Evolutionary conservation across 2,797 vertebrate species (phyloP).

Genomic region (Hyperoplus immaculatus): DNA sequence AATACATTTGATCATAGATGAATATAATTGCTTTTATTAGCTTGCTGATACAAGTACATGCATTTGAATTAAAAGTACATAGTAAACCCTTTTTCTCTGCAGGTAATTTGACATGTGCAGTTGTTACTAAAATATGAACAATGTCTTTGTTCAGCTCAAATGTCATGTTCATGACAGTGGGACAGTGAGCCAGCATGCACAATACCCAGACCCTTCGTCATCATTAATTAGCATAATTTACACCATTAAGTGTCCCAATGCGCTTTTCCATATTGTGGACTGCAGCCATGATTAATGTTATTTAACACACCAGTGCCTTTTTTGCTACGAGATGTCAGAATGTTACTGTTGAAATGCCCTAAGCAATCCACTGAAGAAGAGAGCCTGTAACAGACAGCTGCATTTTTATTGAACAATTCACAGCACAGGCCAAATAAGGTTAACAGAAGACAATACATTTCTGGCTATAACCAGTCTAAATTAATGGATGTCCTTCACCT

Average conservation of each 20-base stretch:
- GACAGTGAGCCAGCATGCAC: neutral
- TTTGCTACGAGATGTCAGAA: neutral
- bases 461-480: neutral
- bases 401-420: neutral
- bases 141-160: no score
- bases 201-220: neutral
- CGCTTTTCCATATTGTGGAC: no score
- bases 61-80: neutral
- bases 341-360: neutral
- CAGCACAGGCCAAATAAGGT: slow-evolving; percentile 11
- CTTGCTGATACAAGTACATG: neutral
- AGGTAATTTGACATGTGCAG: neutral
- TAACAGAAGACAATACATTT: slow-evolving; percentile 3
- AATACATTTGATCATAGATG: neutral
- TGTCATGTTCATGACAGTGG: no score
- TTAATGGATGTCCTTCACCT: slow-evolving; percentile 5
- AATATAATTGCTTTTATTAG: neutral
- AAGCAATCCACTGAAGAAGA: neutral
- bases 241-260: no score
- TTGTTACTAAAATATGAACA: no score
- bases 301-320: neutral
- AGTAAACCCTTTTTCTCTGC: neutral
- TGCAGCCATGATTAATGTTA: neutral
- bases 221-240: neutral
- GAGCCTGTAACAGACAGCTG: neutral